These are phyloP conservation scores for Teleogryllus oceanicus DNA, from an alignment of 2,888 invertebrate species.

Conservation along the genomic window DNA sequence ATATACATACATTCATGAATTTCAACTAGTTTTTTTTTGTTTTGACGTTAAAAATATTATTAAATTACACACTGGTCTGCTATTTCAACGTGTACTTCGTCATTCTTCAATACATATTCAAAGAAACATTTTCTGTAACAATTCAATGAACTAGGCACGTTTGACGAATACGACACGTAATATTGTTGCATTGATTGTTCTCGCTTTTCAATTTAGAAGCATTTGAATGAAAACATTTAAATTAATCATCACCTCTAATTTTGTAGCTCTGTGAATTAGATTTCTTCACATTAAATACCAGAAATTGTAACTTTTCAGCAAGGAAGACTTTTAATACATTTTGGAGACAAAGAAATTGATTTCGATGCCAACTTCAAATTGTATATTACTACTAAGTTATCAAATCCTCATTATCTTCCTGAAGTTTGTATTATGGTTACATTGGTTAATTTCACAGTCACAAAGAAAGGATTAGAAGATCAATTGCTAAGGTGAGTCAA, in stretches of 20 bases:
- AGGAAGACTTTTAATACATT: slow-evolving; percentile 74
- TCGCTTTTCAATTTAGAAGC: neutral
- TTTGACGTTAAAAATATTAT: too few relatives aligned
- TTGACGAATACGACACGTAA: too few relatives aligned
- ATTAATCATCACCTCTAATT: neutral
- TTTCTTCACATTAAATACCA: neutral
- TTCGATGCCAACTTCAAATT: slow-evolving; percentile 81
- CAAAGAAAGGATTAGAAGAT: slow-evolving; percentile 84
- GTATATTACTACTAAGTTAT: slow-evolving; percentile 86
- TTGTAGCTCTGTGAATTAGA: neutral
- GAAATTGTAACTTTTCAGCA: slow-evolving; percentile 43
- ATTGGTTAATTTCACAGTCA: slow-evolving; percentile 89
- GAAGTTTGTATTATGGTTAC: slow-evolving; percentile 91
- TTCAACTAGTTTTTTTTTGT: too few relatives aligned
- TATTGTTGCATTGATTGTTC: too few relatives aligned
- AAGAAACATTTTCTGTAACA: too few relatives aligned
- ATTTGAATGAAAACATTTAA: neutral
- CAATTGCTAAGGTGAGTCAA: slow-evolving; percentile 78
- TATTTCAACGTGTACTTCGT: too few relatives aligned
- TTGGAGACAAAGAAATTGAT: slow-evolving; percentile 87
- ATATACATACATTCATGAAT: too few relatives aligned
- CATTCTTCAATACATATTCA: too few relatives aligned
- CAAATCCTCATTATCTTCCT: slow-evolving; percentile 91
- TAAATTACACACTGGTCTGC: too few relatives aligned
- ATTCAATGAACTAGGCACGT: too few relatives aligned